Evolutionary conservation across 1,140 invertebrate species (phyloP).

Genomic region (Magallana ariakensis): DNA sequence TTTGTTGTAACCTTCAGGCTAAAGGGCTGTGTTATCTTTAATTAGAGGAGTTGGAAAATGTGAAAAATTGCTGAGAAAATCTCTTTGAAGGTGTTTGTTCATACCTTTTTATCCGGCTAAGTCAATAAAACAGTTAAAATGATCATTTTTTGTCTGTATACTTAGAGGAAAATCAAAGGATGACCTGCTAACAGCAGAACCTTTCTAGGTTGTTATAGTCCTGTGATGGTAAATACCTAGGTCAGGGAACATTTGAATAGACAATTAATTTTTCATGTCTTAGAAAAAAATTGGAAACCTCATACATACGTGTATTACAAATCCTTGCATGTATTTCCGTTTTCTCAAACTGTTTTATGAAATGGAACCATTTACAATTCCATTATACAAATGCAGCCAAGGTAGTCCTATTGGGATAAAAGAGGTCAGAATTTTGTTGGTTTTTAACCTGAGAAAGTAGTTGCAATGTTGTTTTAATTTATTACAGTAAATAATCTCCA

Average conservation of each 20-base stretch:
- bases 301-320: too few species aligned
- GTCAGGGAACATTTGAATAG: too few species aligned
- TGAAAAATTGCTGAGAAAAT: background rate
- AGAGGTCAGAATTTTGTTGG: background rate
- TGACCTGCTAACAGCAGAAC: background rate
- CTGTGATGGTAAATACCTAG: too few species aligned
- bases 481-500: background rate
- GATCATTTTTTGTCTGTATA: background rate
- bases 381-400: background rate
- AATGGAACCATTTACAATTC: background rate
- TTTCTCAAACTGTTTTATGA: too few species aligned
- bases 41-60: background rate
- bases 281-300: too few species aligned
- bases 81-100: slow-evolving; percentile 1
- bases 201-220: background rate
- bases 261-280: too few species aligned
- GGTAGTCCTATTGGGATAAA: background rate
- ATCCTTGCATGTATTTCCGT: too few species aligned
- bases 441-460: background rate
- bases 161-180: slow-evolving; percentile 4
- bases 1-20: slow-evolving; percentile 11
- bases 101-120: background rate
- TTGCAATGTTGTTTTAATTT: slow-evolving; percentile 30
- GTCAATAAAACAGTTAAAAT: slow-evolving; percentile 24
- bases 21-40: slow-evolving; percentile 12